Conservation (phyloP, 1,140 invertebrate genomes). For the Agraylea sexmaculata region DNA sequence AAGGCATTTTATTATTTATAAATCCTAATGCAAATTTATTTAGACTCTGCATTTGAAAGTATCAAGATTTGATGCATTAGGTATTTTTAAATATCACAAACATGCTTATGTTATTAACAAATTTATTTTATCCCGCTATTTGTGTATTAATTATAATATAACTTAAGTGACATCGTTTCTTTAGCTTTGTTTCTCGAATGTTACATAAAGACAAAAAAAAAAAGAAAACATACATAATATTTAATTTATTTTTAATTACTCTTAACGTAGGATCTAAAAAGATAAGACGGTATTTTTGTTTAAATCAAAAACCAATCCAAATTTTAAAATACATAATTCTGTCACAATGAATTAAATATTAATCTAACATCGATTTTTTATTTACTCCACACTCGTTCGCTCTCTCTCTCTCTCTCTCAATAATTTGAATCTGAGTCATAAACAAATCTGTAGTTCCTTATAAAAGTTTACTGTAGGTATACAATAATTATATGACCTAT, state of each 20-base stretch:
- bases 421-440: conserved; percentile 11
- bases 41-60: conserved; percentile 5
- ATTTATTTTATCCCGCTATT: conserved; percentile 18
- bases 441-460: conserved; percentile 5
- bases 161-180: too few relatives aligned
- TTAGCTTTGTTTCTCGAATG: too few relatives aligned
- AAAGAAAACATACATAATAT: background rate
- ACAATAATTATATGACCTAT: conserved; percentile 8
- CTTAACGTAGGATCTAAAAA: conserved; percentile 1
- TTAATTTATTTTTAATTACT: conserved; percentile 3
- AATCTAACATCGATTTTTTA: conserved; percentile 17
- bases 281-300: conserved; percentile 4
- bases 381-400: too few relatives aligned
- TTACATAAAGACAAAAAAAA: too few relatives aligned
- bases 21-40: conserved; percentile 22
- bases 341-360: conserved; percentile 17
- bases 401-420: too few relatives aligned
- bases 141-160: conserved; percentile 19
- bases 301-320: conserved; percentile 8
- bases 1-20: conserved; percentile 18
- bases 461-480: conserved; percentile 4
- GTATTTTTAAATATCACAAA: conserved; percentile 22
- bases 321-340: conserved; percentile 12
- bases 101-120: conserved; percentile 20
- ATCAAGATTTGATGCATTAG: conserved; percentile 18